These are phyloP conservation scores for Phalanger gymnotis DNA, from an alignment of 2,797 vertebrate genomes.

Conservation along the genomic window DNA sequence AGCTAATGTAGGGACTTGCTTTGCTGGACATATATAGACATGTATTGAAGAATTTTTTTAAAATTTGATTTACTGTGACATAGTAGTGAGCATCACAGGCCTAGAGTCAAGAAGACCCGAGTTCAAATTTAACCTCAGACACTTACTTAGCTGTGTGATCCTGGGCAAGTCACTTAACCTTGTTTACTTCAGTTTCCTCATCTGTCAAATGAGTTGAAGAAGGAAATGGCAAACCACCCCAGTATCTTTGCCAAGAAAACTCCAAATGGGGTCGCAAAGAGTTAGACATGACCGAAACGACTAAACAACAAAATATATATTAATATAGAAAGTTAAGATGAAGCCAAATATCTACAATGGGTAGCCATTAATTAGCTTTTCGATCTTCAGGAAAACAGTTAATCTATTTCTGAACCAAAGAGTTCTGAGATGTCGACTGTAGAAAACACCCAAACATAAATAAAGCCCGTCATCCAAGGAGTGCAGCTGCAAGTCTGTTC, in stretches of 20 bases:
- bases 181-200: background rate
- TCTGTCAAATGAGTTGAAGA: background rate
- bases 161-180: background rate
- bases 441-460: background rate
- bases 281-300: background rate
- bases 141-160: background rate
- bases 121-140: background rate
- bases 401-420: slow-evolving; percentile 59
- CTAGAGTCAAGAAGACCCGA: slow-evolving; percentile 6
- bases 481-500: background rate
- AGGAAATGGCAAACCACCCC: background rate
- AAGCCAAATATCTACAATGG: background rate
- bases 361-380: slow-evolving; percentile 20
- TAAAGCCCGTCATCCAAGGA: background rate
- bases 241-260: background rate
- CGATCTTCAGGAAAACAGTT: slow-evolving; percentile 68
- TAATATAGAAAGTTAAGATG: background rate
- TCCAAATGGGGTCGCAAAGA: background rate
- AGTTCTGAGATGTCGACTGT: background rate
- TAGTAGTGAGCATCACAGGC: background rate
- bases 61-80: background rate
- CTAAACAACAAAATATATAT: background rate
- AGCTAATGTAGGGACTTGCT: background rate
- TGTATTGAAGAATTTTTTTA: background rate
- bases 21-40: background rate